Percentiles rank a stretch among this genome's conserved stretches.
phyloP scores from a whole-genome alignment of 1,140 invertebrate genomes.

The Cotesia chilonis region DNA sequence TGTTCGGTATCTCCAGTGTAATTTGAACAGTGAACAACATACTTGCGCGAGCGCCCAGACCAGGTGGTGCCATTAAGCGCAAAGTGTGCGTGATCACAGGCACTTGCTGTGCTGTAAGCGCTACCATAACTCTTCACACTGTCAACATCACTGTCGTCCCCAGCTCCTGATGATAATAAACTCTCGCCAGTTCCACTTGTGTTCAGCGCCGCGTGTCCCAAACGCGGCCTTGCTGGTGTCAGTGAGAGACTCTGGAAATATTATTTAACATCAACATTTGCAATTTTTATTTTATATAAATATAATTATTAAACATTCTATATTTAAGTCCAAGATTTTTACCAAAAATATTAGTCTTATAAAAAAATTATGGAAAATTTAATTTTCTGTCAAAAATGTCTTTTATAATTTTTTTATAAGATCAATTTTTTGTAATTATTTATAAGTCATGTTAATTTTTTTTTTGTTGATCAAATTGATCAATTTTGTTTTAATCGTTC shows the following conservation, averaged over 20 bases:
- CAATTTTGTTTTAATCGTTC: too few relatives aligned
- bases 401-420: too few relatives aligned
- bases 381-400: too few relatives aligned
- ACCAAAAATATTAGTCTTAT: too few relatives aligned
- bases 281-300: not conserved
- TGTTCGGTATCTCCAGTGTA: constrained; percentile 78
- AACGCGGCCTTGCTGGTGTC: constrained; percentile 59
- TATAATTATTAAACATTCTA: not conserved
- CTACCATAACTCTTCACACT: constrained; percentile 81
- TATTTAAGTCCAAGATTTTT: too few relatives aligned
- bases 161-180: constrained; percentile 43
- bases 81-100: constrained; percentile 80
- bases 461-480: too few relatives aligned
- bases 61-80: constrained; percentile 83
- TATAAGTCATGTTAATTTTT: too few relatives aligned
- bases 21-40: constrained; percentile 83
- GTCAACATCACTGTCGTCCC: constrained; percentile 76
- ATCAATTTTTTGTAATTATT: too few relatives aligned
- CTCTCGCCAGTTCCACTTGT: constrained; percentile 44
- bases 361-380: too few relatives aligned
- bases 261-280: not conserved
- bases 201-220: constrained; percentile 47
- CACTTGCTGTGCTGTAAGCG: constrained; percentile 74
- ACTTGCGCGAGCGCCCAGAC: constrained; percentile 69
- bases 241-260: constrained; percentile 64